Conservation (phyloP, 1,140 invertebrate genomes). For the Drosophila funebris region DNA sequence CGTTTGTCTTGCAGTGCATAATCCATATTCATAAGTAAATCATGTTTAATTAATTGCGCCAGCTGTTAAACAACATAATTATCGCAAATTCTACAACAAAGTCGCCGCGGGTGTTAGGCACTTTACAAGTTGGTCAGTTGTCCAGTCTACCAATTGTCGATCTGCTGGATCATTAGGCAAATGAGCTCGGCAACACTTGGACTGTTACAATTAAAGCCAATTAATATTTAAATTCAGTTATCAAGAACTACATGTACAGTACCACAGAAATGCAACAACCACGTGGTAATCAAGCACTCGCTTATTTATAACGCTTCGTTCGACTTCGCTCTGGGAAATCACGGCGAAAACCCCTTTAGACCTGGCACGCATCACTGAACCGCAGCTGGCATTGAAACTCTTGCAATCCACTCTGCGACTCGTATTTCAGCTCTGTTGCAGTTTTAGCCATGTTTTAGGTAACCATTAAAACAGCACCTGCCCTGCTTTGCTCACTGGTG, state of each 20-base stretch:
- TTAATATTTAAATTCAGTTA: constrained; percentile 62
- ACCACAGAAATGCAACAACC: not conserved
- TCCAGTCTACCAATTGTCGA: constrained; percentile 24
- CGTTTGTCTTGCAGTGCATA: constrained; percentile 15
- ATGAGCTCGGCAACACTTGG: constrained; percentile 49
- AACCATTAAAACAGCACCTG: constrained; percentile 43
- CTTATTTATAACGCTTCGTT: not conserved
- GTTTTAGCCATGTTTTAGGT: constrained; percentile 30
- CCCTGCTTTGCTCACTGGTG: constrained; percentile 53
- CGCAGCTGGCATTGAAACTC: constrained; percentile 66
- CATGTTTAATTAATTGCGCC: constrained; percentile 74
- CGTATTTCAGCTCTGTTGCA: constrained; percentile 24
- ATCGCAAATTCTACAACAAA: constrained; percentile 48
- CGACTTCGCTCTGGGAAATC: constrained; percentile 24
- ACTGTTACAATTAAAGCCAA: constrained; percentile 57
- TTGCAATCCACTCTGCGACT: constrained; percentile 26
- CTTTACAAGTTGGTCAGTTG: constrained; percentile 14
- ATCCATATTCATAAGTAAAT: constrained; percentile 57
- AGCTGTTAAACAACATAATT: constrained; percentile 78
- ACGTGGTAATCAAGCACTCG: constrained; percentile 35
- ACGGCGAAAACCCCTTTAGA: constrained; percentile 9
- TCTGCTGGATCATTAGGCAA: constrained; percentile 64
- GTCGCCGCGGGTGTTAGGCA: constrained; percentile 35
- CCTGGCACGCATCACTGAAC: constrained; percentile 23
- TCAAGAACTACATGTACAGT: constrained; percentile 53